phyloP scores from a whole-genome alignment of 2,888 invertebrate genomes.

The Artemia sinica region DNA sequence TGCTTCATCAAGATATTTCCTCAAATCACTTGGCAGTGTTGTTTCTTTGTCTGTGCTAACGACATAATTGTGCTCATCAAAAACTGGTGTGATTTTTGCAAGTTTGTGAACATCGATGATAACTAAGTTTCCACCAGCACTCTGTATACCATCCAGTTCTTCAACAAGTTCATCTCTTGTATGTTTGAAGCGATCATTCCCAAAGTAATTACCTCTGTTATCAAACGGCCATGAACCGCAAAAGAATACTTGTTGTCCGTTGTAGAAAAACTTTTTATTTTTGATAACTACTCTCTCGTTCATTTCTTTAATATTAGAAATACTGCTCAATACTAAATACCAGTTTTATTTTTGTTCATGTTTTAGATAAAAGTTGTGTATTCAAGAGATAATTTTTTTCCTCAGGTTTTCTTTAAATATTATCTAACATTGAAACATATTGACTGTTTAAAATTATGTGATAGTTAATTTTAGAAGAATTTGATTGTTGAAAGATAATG shows the following conservation, averaged over 20 bases:
- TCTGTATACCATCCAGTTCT: constrained; percentile 10
- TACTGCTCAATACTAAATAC: no score
- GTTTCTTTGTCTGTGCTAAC: background rate
- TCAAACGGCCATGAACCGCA: constrained; percentile 8
- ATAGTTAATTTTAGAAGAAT: no score
- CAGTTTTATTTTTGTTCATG: no score
- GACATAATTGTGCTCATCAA: constrained; percentile 1
- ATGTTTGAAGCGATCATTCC: background rate
- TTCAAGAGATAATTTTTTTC: no score
- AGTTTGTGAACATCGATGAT: constrained; percentile 7
- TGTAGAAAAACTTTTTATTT: background rate
- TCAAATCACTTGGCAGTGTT: constrained; percentile 3
- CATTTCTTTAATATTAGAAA: background rate
- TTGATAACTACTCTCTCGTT: background rate
- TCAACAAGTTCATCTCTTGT: constrained; percentile 1
- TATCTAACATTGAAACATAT: no score
- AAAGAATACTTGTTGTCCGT: background rate
- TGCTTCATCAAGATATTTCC: constrained; percentile 8
- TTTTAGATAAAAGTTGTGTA: no score
- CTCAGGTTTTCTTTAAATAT: no score
- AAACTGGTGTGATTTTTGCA: background rate
- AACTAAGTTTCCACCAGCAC: background rate
- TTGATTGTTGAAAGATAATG: no score
- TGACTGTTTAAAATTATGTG: no score
- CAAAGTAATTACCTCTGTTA: background rate